Conservation (phyloP, 2,888 invertebrate genomes). For the Philopedon plagiatum region DNA sequence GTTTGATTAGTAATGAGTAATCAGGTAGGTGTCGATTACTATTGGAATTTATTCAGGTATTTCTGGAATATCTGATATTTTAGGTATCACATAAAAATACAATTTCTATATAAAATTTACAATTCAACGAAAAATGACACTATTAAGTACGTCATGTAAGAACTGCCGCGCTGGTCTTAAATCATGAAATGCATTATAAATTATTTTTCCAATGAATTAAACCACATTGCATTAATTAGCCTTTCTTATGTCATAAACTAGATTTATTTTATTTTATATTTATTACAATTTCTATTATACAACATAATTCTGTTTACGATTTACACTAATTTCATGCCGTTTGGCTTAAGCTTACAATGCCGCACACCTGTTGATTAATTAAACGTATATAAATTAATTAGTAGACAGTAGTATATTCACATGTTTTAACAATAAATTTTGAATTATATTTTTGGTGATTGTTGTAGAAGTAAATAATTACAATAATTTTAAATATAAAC, state of each 20-base stretch:
- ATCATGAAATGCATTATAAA: not conserved
- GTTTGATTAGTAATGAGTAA: no score
- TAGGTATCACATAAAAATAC: no score
- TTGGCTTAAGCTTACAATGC: slow-evolving; percentile 9
- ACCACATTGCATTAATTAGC: slow-evolving; percentile 2
- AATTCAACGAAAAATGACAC: not conserved
- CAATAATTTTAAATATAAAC: no score
- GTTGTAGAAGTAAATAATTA: no score
- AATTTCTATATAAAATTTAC: not conserved
- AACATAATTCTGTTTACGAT: slow-evolving; percentile 8
- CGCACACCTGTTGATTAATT: slow-evolving; percentile 37
- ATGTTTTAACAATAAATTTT: not conserved
- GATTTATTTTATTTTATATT: slow-evolving; percentile 14
- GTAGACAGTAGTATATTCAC: not conserved
- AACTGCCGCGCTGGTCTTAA: not conserved
- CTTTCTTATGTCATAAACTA: not conserved
- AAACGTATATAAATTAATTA: slow-evolving; percentile 28
- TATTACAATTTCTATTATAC: slow-evolving; percentile 19
- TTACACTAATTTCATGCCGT: slow-evolving; percentile 28
- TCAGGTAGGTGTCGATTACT: no score
- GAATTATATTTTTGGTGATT: not conserved
- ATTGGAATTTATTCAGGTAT: no score
- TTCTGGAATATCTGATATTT: no score
- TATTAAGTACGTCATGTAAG: not conserved
- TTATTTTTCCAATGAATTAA: slow-evolving; percentile 7